Base-by-base conservation (phyloP, 2,888 invertebrate species). In the Pilophorus perplexus region DNA sequence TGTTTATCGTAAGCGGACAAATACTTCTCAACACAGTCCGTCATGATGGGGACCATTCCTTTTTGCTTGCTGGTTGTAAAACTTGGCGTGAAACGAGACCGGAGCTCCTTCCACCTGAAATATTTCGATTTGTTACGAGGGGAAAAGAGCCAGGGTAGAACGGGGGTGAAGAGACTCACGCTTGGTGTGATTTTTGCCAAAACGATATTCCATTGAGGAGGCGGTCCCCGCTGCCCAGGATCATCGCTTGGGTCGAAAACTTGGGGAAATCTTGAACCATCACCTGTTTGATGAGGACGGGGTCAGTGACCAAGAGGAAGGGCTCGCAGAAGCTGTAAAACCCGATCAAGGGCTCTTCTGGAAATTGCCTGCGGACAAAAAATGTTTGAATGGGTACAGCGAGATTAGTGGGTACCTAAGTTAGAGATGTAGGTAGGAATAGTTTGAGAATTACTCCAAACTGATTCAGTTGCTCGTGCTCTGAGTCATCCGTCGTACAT, bases 331-430 rank as follows among this genome's bases (percentile, higher is more conserved):
- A 52, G n/a, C 27, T n/a, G 52, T 52, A 52, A 27, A 52, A 52
- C 2, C 52, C 52, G 10, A 52, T 52, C 28, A 52, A 27, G 27
- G 52, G 27, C 27, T 23, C 52, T 23, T 52, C 18, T 5, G 52
- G 52, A 14, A 14, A 52, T 52, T 52, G 23, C 23, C 52, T 52
- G 42, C n/a, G n/a, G n/a, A n/a, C n/a, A n/a, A n/a, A n/a, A 33
- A 33, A 33, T 8, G n/a, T n/a, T n/a, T n/a, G n/a, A n/a, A n/a
- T n/a, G n/a, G n/a, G n/a, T n/a, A n/a, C n/a, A n/a, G n/a, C n/a
- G n/a, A n/a, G n/a, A n/a, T n/a, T n/a, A n/a, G n/a, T n/a, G n/a
- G n/a, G n/a, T n/a, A n/a, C n/a, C n/a, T n/a, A n/a, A n/a, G n/a
- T n/a, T n/a, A n/a, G n/a, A n/a, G n/a, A n/a, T n/a, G n/a, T n/a